A percentile compares a stretch with the other conserved stretches of the same genome.
Evolutionary conservation across 2,797 vertebrate species (phyloP).

Genomic region (Huso huso): DNA sequence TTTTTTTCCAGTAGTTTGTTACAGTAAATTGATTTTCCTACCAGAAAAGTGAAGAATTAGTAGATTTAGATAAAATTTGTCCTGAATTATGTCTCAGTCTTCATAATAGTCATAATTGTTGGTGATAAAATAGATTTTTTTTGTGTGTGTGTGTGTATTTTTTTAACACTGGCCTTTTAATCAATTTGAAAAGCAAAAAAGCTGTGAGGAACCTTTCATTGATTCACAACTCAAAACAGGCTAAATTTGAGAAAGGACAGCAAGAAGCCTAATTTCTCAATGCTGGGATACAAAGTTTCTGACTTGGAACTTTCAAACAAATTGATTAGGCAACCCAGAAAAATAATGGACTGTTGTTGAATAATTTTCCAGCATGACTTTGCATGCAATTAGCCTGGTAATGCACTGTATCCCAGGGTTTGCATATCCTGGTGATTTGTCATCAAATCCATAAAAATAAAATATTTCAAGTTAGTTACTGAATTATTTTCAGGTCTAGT

Average conservation of each 20-base stretch:
- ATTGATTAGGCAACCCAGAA: neutral
- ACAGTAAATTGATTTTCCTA: neutral
- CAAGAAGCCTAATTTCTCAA: neutral
- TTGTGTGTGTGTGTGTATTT: too few species aligned
- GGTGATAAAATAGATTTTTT: neutral
- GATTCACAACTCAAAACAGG: neutral
- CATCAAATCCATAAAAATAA: neutral
- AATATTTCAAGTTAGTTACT: neutral
- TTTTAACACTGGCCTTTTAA: too few species aligned
- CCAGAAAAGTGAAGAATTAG: neutral
- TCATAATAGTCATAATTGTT: neutral
- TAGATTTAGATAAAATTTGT: neutral
- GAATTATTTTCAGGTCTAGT: too few species aligned
- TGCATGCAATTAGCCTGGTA: neutral
- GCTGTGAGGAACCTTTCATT: too few species aligned
- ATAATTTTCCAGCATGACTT: neutral
- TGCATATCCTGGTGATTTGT: neutral
- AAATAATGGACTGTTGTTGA: neutral
- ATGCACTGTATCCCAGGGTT: neutral
- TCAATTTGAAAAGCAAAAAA: too few species aligned
- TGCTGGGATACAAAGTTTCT: neutral
- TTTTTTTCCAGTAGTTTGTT: neutral
- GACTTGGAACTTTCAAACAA: too few species aligned
- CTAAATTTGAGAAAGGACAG: too few species aligned
- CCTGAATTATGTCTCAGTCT: neutral